Base-by-base conservation (phyloP, 37 sponge, comb jelly and placozoan species). In the Tethya wilhelma region DNA sequence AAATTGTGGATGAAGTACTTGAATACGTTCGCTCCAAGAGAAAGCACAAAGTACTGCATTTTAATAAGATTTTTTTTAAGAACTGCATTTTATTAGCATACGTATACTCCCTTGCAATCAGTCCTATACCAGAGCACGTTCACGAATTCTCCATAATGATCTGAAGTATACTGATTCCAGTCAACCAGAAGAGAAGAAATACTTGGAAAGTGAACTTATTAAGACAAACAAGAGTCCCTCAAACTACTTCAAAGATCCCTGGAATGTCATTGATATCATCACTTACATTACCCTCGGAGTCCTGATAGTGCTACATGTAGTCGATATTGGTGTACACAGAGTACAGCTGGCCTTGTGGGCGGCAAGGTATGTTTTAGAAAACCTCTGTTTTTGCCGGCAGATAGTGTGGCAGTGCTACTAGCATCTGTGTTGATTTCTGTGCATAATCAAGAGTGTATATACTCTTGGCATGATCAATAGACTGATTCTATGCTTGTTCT, bases 241-340 rank as follows among this genome's bases (percentile, higher is more conserved):
- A 3, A 41, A 41, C 33, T 84, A 84, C 42, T 84, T 84, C 75
- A 41, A 39, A 42, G 78, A 77, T 37, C 32, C 34, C 14, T 84
- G 85, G 90, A 84, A 89, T 30, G 8, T 72, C 8, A 69, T 84
- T 9, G 90, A 89, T 64, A 68, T 78, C 29, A 6, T 67, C 30
- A 55, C 57, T 26, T 79, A 73, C 39, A 0, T 64, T 0, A 23
- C 55, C 3, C 39, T 89, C 62, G 1, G 72, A 1, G 69, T 78
- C 4, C 0, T 73, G 66, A 44, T 79, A 0, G 20, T 82, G 14
- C 49, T 65, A 0, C 89, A 82, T 37, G 23, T 77, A n/a, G 74
- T 66, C 7, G 89, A 89, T 44, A 42, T 89, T 0, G 56, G 32
- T 23, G 43, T 20, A 2, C 89, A 89, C 67, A 41, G 26, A 44